These are phyloP conservation scores for Nasonia oneida DNA, from an alignment of 2,888 invertebrate genomes.

Conservation along the genomic window DNA sequence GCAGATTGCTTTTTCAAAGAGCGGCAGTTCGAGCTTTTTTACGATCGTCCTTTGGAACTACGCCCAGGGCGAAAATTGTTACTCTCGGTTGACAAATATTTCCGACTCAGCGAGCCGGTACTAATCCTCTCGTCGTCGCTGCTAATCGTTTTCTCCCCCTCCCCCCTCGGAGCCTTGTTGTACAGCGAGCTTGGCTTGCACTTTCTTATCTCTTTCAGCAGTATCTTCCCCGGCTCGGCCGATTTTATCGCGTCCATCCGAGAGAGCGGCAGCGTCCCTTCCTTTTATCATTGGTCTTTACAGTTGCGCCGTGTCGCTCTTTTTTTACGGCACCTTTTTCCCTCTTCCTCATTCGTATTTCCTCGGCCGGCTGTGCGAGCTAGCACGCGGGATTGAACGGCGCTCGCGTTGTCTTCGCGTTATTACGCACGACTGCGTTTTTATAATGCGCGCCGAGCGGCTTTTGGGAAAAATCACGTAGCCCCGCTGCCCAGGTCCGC, in stretches of 20 bases:
- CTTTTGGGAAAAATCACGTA: constrained; percentile 69
- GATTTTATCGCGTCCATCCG: constrained; percentile 51
- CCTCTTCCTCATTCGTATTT: constrained; percentile 22
- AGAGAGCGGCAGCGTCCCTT: not conserved
- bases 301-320: constrained; percentile 2
- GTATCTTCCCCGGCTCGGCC: constrained; percentile 21
- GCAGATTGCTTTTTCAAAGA: not conserved
- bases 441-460: constrained; percentile 49
- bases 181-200: constrained; percentile 41
- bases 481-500: constrained; percentile 18
- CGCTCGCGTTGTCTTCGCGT: constrained; percentile 68
- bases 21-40: not conserved
- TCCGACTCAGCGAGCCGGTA: constrained; percentile 23
- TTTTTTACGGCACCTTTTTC: constrained; percentile 40
- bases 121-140: constrained; percentile 37
- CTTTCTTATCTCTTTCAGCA: constrained; percentile 51
- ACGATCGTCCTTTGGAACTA: not conserved
- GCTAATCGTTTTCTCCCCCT: constrained; percentile 44
- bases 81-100: constrained; percentile 43
- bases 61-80: not conserved
- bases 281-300: constrained; percentile 54
- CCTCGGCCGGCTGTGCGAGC: constrained; percentile 17
- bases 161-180: not conserved
- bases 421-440: constrained; percentile 71
- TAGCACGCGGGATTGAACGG: constrained; percentile 31